Conservation (phyloP, 2,113 vertebrate species). For the Boulengeromyrus knoepffleri region DNA sequence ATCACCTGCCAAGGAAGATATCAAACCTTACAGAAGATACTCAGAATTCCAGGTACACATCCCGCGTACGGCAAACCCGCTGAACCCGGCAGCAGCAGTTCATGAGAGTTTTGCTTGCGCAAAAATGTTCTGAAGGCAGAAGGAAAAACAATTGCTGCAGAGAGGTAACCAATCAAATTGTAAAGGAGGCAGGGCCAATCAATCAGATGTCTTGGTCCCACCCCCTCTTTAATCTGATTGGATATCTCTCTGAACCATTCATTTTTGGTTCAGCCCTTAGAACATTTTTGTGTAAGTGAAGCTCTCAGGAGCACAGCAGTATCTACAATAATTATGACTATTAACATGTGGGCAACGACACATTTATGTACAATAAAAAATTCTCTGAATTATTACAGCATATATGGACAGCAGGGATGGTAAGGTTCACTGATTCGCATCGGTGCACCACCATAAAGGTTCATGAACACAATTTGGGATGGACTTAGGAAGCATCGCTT, state of each 20-base stretch:
- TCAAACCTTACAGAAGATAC: background rate
- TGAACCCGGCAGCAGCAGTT: background rate
- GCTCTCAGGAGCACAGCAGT: background rate
- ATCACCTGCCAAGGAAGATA: constrained; percentile 65
- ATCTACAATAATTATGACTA: background rate
- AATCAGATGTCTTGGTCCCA: background rate
- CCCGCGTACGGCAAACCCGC: background rate
- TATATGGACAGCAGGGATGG: background rate
- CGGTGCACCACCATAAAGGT: background rate
- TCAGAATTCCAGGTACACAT: background rate
- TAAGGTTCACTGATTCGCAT: background rate
- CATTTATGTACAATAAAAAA: background rate
- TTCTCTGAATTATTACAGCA: background rate
- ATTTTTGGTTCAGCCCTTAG: background rate
- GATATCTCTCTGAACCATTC: background rate
- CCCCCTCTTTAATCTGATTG: background rate
- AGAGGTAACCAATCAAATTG: background rate
- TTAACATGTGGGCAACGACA: background rate
- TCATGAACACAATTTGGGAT: background rate
- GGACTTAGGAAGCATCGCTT: background rate
- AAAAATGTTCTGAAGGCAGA: background rate
- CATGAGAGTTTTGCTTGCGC: background rate
- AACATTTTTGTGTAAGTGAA: background rate
- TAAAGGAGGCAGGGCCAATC: background rate
- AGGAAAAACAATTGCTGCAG: background rate